Evolutionary conservation across 2,797 vertebrate species (phyloP).

Genomic region (Staurois parvus): DNA sequence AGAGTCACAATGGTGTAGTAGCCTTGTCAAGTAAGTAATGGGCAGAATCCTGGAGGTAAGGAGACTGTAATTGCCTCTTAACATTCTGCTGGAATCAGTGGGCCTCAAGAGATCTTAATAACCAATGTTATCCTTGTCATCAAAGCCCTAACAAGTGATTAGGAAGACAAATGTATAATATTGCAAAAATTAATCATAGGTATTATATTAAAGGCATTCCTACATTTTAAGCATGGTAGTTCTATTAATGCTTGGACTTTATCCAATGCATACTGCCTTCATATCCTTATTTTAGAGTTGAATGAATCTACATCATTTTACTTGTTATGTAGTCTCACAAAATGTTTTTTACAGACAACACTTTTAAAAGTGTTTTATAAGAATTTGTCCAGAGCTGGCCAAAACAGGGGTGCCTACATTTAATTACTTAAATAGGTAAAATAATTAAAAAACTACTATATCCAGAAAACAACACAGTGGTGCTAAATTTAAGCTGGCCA

Average conservation of each 20-base stretch:
- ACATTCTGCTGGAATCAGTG: slow-evolving; percentile 34
- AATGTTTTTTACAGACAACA: no score
- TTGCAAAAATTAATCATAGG: slow-evolving; percentile 38
- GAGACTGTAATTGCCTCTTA: slow-evolving; percentile 44
- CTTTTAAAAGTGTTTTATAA: no score
- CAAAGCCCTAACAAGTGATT: slow-evolving; percentile 40
- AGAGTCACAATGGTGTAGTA: slow-evolving; percentile 35
- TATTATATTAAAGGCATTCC: slow-evolving; percentile 5
- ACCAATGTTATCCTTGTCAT: slow-evolving; percentile 54
- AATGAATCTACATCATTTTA: slow-evolving; percentile 3
- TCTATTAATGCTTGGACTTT: slow-evolving; percentile 1
- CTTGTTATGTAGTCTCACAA: not conserved
- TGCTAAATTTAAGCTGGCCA: no score
- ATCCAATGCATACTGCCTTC: not conserved
- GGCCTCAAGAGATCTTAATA: slow-evolving; percentile 40
- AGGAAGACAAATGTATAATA: slow-evolving; percentile 47
- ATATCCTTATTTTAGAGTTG: not conserved
- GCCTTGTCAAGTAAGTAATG: slow-evolving; percentile 22
- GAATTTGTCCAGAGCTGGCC: no score
- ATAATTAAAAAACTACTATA: no score
- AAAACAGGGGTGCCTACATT: no score
- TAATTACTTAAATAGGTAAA: no score
- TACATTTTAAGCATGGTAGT: not conserved
- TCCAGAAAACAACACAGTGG: no score
- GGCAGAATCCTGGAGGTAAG: slow-evolving; percentile 41